Base-by-base conservation (phyloP, 2,888 invertebrate genomes). In the Drosophila mulleri region DNA sequence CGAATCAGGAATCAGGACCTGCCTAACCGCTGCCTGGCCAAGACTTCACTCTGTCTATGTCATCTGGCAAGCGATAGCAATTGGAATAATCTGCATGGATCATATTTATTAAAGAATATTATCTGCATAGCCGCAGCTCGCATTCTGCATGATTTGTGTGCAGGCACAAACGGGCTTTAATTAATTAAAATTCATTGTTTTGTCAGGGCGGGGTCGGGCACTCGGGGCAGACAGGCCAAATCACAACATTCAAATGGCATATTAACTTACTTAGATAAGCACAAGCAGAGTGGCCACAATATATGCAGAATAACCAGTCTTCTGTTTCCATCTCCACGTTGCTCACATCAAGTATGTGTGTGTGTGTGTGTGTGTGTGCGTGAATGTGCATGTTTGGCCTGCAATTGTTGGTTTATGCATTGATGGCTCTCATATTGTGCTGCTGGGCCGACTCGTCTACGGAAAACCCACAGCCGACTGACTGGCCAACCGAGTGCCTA, bases 121-220 rank as follows among this genome's bases (percentile, higher is more conserved):
- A 79, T 62, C 58, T 56, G 54, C 37, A 65, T 39, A 60, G 58
- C 23, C 41, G 45, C 37, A 45, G 23, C 45, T 8, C 39, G 63
- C 41, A 68, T 60, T 63, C 47, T 56, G 44, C 52, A 61, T 76
- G 65, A 77, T 63, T 80, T 80, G 71, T 76, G 63, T 54, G 44
- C 42, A 69, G 37, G 56, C 42, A 54, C 67, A 76, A 67, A 76
- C 69, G 79, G 76, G 65, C 74, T 88, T 88, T 78, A 89, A 84
- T 89, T 84, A 84, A 84, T 84, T 84, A 85, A 88, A 89, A 88
- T 84, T 82, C 90, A 89, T 88, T 85, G 83, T 67, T 53, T 47
- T 26, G 2, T 11, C 3, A 6, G 54, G 26, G 26, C 12, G 16
- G 54, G 26, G 54, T 12, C 11, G 45, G 42, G n/a, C 16, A n/a